Evolutionary conservation across 2,888 invertebrate genomes (phyloP).

Genomic region (Antheraea assamensis): DNA sequence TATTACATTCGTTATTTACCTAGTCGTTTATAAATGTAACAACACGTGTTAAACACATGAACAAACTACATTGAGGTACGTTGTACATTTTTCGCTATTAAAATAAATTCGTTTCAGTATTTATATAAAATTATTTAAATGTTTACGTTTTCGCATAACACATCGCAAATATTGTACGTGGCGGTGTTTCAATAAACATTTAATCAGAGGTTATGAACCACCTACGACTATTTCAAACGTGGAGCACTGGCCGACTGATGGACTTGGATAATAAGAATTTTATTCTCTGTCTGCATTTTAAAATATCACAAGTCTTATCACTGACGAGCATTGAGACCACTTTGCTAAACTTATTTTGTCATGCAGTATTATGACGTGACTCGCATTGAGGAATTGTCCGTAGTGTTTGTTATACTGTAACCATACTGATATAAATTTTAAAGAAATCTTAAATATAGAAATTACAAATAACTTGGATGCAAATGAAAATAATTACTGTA

Average conservation of each 20-base stretch:
- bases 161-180: slow-evolving; percentile 10
- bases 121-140: slow-evolving; percentile 12
- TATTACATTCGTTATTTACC: neutral
- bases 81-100: slow-evolving; percentile 3
- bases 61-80: neutral
- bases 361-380: slow-evolving; percentile 15
- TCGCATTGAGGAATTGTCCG: neutral
- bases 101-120: slow-evolving; percentile 4
- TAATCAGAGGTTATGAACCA: slow-evolving; percentile 14
- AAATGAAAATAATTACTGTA: too few relatives aligned
- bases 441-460: neutral
- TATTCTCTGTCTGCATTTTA: slow-evolving; percentile 21
- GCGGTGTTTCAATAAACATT: slow-evolving; percentile 16
- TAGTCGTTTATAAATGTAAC: neutral
- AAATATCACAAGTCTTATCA: slow-evolving; percentile 16
- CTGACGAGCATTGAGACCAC: slow-evolving; percentile 11
- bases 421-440: neutral
- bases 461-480: neutral
- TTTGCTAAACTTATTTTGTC: slow-evolving; percentile 3
- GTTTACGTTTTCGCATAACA: slow-evolving; percentile 12
- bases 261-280: slow-evolving; percentile 17
- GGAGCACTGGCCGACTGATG: slow-evolving; percentile 15
- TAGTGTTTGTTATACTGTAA: neutral
- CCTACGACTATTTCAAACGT: neutral
- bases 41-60: slow-evolving; percentile 10